Evolutionary conservation across 2,888 invertebrate genomes (phyloP), one percentile per base, ranked within the genome.

Genomic region (Trilocha varians): DNA sequence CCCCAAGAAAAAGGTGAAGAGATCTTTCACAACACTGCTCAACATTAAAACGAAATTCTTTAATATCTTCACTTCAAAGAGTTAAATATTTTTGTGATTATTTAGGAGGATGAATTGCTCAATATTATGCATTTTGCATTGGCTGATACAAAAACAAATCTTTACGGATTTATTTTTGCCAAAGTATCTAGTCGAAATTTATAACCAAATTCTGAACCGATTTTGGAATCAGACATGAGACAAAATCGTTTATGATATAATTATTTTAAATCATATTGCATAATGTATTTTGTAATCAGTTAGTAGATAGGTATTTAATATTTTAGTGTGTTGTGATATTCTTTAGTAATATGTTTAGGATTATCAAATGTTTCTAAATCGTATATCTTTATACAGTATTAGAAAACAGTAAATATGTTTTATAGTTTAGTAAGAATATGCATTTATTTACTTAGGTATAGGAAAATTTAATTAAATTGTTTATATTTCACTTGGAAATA

Each of bases 11-110:
- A 84, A 84, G 53, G 84, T 71, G 3, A 84, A 84, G 66, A 70
- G 85, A 39, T 85, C 85, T 2, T 78, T 85, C 52, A 85, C 85
- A 1, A 82, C 84, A 0, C 59, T 85, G 4, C 55, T 85, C 33
- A 84, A 75, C 52, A 84, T 85, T 52, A 85, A 84, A 57, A 77
- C 84, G 1, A 85, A 84, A 45, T 75, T 85, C 59, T 63, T 85
- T 39, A 85, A 85, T 53, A 84, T 85, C 42, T 85, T 85, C 57
- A 57, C 76, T 32, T 67, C 76, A 3, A 85, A 84, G 55, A 77
- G 80, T 68, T 85, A 82, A 70, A 59, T 41, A 48, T 32, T 40
- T 44, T 44, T 36, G 34, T 34, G 44, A 41, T 18, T 43, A 44
- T 41, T 48, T 52, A 54, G 32, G 50, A 51, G 62, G 63, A 61